phyloP scores from a whole-genome alignment of 2,888 invertebrate species.

The Priocnemis perturbator region DNA sequence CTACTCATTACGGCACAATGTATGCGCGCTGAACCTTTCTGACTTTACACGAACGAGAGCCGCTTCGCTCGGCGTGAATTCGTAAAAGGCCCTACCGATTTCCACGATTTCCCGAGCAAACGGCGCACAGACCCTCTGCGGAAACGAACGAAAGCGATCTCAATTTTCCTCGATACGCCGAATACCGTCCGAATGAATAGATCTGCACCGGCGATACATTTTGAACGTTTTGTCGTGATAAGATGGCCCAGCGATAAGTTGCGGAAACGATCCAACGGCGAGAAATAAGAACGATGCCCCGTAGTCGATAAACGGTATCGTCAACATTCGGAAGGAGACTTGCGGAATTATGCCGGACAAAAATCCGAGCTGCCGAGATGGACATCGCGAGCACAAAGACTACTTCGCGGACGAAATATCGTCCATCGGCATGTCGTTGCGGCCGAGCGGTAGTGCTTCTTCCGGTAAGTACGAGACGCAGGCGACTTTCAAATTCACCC shows the following conservation, averaged over 20 bases:
- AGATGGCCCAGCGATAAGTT: slow-evolving; percentile 8
- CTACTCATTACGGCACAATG: too few relatives aligned
- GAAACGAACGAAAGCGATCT: too few relatives aligned
- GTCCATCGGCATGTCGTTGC: slow-evolving; percentile 90
- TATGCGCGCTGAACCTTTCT: too few relatives aligned
- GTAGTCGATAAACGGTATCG: slow-evolving; percentile 9
- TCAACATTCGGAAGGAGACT: slow-evolving; percentile 25
- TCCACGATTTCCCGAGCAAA: too few relatives aligned
- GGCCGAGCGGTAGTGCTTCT: slow-evolving; percentile 84
- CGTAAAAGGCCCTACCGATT: too few relatives aligned
- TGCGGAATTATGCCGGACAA: slow-evolving; percentile 70
- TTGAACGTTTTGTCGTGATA: neutral
- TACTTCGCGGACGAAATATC: slow-evolving; percentile 81
- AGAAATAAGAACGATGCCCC: neutral
- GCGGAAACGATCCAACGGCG: neutral
- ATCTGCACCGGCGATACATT: neutral
- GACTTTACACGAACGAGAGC: too few relatives aligned
- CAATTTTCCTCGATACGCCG: too few relatives aligned
- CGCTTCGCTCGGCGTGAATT: too few relatives aligned
- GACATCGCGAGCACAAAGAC: slow-evolving; percentile 69
- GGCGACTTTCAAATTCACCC: too few relatives aligned
- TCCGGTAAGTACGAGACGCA: slow-evolving; percentile 79
- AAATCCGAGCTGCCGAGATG: slow-evolving; percentile 67
- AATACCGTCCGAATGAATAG: too few relatives aligned
- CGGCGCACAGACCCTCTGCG: too few relatives aligned